Percentiles rank a stretch among this genome's conserved stretches.
These are phyloP conservation scores for Thymelicus acteon DNA, from an alignment of 2,888 invertebrate genomes.

Conservation along the genomic window DNA sequence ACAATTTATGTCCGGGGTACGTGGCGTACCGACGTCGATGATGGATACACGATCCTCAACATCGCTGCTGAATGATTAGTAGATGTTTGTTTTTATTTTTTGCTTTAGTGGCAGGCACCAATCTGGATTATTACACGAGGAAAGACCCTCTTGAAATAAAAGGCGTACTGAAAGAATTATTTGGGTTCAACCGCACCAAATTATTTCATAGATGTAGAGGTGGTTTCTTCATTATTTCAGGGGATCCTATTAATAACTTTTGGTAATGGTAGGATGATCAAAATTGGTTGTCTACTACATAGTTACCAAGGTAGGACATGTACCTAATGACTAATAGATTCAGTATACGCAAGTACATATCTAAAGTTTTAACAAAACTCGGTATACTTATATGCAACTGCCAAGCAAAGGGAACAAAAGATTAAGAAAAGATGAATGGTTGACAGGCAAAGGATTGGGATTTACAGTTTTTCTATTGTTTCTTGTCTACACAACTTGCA, in stretches of 20 bases:
- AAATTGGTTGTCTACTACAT: no score
- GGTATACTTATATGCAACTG: no score
- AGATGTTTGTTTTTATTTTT: conserved; percentile 40
- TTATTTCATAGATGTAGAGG: background rate
- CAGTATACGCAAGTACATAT: no score
- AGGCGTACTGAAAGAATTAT: conserved; percentile 11
- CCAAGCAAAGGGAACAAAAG: background rate
- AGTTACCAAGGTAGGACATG: no score
- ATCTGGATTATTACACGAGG: conserved; percentile 15
- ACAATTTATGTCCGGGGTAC: conserved; percentile 62
- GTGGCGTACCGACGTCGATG: conserved; percentile 42
- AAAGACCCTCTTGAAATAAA: conserved; percentile 12
- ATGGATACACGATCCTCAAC: conserved; percentile 47
- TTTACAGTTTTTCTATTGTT: background rate
- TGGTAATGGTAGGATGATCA: no score
- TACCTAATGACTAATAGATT: no score
- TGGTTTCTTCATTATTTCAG: no score
- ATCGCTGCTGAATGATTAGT: conserved; percentile 44
- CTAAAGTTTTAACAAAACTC: no score
- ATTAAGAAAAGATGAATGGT: background rate
- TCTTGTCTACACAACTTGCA: conserved; percentile 6
- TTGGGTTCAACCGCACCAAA: background rate
- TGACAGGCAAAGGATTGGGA: background rate
- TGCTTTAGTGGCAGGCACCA: conserved; percentile 5
- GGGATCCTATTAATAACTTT: no score